These are phyloP conservation scores for Ictidomys tridecemlineatus DNA, from an alignment of 2,113 vertebrate genomes.

Conservation along the genomic window DNA sequence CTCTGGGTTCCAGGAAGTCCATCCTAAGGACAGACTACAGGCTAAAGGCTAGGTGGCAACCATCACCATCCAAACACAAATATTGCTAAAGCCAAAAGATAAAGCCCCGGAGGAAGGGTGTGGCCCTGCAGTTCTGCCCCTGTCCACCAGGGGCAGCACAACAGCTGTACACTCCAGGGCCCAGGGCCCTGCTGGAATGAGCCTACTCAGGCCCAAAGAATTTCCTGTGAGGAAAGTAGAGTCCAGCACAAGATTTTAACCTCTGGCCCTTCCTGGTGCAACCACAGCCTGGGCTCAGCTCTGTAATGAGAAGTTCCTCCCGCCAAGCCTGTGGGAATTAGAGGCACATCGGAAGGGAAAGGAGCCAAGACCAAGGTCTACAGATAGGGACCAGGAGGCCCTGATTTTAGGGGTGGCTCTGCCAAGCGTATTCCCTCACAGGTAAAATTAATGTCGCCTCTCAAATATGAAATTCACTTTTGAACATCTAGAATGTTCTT, in stretches of 20 bases:
- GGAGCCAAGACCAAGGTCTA: background rate
- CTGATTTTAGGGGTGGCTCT: background rate
- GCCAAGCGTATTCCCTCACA: background rate
- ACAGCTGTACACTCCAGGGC: background rate
- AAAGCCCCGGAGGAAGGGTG: slow-evolving; percentile 51
- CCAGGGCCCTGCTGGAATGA: background rate
- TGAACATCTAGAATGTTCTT: background rate
- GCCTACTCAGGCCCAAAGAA: background rate
- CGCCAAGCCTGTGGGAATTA: background rate
- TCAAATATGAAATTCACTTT: background rate
- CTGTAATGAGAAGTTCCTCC: background rate
- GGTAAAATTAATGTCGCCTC: background rate
- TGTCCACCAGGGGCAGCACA: slow-evolving; percentile 54
- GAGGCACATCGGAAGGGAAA: background rate
- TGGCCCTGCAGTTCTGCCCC: background rate
- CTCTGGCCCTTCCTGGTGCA: background rate
- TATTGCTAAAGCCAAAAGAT: background rate
- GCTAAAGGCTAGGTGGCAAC: background rate
- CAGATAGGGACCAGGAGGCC: background rate
- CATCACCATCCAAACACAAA: background rate
- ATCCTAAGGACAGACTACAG: background rate
- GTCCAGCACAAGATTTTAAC: background rate
- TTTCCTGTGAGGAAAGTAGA: background rate
- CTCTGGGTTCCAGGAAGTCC: background rate
- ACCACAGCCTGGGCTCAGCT: background rate